Conservation (phyloP, 2,797 vertebrate genomes). For the Poecile montanus region DNA sequence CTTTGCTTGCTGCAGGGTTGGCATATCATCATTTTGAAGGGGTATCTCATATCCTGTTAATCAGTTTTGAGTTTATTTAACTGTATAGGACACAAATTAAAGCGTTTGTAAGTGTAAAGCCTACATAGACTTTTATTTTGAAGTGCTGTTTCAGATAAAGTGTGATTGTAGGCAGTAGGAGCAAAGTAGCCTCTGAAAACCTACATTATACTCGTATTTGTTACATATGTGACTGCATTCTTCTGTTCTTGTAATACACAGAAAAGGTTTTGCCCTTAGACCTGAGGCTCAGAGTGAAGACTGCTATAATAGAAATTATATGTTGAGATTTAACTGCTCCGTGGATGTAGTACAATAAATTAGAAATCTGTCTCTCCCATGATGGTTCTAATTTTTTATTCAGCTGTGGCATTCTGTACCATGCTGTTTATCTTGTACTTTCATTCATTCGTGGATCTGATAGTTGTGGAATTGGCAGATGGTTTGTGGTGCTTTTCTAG, state of each 20-base stretch:
- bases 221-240: neutral
- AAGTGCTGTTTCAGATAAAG: neutral
- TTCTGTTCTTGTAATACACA: neutral
- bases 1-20: neutral
- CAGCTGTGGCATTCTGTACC: constrained; percentile 56
- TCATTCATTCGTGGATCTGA: constrained; percentile 54
- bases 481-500: constrained; percentile 68
- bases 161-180: neutral
- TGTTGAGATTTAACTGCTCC: constrained; percentile 51
- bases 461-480: constrained; percentile 64
- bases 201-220: neutral
- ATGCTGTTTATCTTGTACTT: constrained; percentile 65
- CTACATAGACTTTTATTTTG: neutral
- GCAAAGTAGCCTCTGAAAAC: neutral
- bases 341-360: constrained; percentile 66
- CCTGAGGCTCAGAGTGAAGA: constrained; percentile 21
- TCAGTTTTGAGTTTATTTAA: neutral
- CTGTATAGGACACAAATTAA: neutral
- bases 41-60: neutral
- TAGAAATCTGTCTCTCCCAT: constrained; percentile 61
- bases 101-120: neutral
- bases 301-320: constrained; percentile 21
- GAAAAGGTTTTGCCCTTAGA: neutral
- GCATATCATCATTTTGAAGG: neutral
- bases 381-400: constrained; percentile 69